Conservation (phyloP, 2,113 vertebrate genomes). For the Caretta caretta region DNA sequence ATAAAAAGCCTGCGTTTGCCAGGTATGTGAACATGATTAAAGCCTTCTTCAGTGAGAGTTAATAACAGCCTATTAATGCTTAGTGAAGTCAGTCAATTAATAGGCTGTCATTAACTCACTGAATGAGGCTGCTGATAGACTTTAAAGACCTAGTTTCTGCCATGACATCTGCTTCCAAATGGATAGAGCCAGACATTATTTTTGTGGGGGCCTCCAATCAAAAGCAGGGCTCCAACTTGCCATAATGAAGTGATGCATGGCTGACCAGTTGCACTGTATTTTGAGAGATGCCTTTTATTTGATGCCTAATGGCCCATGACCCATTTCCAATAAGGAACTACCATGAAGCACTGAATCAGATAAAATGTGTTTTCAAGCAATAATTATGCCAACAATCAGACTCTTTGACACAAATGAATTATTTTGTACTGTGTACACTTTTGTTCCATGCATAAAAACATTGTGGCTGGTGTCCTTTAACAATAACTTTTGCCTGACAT, state of each 20-base stretch:
- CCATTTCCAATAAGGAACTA: fast-evolving
- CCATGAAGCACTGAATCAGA: not conserved
- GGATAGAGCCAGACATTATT: fast-evolving
- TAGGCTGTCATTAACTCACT: fast-evolving
- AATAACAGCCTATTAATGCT: not conserved
- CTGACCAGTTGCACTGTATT: not conserved
- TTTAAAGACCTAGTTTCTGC: fast-evolving
- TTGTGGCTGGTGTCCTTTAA: not conserved
- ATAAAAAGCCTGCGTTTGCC: not conserved
- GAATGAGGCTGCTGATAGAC: not conserved
- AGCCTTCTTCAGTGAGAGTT: not conserved
- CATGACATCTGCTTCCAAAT: not conserved
- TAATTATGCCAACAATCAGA: not conserved
- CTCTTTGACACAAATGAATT: not conserved
- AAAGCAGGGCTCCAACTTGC: fast-evolving
- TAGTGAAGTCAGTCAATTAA: not conserved
- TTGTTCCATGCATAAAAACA: not conserved
- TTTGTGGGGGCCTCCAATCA: not conserved
- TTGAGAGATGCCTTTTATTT: fast-evolving
- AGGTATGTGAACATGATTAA: fast-evolving
- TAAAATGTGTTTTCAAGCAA: not conserved
- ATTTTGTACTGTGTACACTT: not conserved
- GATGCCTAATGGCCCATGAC: not conserved
- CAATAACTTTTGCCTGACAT: not conserved
- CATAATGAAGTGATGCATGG: fast-evolving